These are phyloP conservation scores for Chiridota heheva DNA, from an alignment of 35 echinoderm and acorn worm species.

Conservation along the genomic window DNA sequence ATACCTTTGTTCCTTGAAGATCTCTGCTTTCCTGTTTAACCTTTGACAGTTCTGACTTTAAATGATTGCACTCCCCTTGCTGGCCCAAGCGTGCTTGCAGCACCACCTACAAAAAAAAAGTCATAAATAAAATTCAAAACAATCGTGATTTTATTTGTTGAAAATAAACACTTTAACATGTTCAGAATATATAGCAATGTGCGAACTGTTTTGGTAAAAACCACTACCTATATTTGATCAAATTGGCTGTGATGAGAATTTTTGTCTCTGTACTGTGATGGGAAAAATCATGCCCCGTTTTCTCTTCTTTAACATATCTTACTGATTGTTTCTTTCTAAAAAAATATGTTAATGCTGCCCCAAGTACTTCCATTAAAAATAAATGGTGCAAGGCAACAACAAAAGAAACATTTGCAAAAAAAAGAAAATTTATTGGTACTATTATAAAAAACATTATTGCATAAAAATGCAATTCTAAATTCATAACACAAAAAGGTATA, in stretches of 20 bases:
- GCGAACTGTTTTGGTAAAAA: not conserved
- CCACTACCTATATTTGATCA: not conserved
- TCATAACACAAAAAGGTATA: too few species aligned
- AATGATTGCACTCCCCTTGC: conserved; percentile 85
- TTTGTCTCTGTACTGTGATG: too few species aligned
- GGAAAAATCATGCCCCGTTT: too few species aligned
- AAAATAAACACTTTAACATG: not conserved
- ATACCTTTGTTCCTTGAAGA: conserved; percentile 93
- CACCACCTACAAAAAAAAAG: conserved; percentile 62
- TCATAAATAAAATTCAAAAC: not conserved
- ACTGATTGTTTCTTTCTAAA: too few species aligned
- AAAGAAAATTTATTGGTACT: too few species aligned
- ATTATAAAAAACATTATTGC: too few species aligned
- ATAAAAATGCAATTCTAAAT: too few species aligned
- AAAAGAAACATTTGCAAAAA: too few species aligned
- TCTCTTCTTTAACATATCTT: too few species aligned
- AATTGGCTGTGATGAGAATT: not conserved
- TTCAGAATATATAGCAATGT: not conserved
- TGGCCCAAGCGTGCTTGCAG: conserved; percentile 83
- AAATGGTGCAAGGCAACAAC: too few species aligned
- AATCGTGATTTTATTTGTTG: not conserved
- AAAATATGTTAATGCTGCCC: too few species aligned
- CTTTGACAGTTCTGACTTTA: conserved; percentile 74
- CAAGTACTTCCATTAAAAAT: too few species aligned
- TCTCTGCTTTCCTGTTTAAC: conserved; percentile 88